These are phyloP conservation scores for Palythoa caribaeorum DNA, from an alignment of 92 coral and sea anemone species.

Conservation along the genomic window DNA sequence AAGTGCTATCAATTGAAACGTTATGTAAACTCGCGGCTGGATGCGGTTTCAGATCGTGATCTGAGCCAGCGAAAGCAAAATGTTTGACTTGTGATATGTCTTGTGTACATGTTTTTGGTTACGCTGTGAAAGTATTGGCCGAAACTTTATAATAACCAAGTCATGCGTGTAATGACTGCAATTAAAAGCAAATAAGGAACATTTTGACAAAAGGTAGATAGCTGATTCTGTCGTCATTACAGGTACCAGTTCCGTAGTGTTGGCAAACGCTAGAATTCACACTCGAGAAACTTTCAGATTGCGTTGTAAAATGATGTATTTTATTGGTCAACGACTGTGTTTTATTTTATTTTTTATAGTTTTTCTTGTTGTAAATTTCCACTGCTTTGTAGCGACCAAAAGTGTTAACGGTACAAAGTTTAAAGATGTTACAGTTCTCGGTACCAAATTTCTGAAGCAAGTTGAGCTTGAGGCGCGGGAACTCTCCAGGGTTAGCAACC, in stretches of 20 bases:
- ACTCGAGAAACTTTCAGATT: not conserved
- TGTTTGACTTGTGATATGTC: too few species aligned
- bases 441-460: conserved; percentile 66
- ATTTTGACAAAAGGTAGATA: not conserved
- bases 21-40: not conserved
- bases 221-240: conserved; percentile 26
- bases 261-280: not conserved
- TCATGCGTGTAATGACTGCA: not conserved
- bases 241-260: conserved; percentile 17
- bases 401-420: conserved; percentile 20
- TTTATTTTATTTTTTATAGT: not conserved
- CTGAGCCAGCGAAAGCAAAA: not conserved
- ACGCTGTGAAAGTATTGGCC: not conserved
- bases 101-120: not conserved
- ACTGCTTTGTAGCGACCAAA: not conserved
- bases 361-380: not conserved
- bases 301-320: conserved; percentile 1
- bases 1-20: not conserved
- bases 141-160: not conserved
- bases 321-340: conserved; percentile 12
- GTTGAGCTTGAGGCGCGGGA: conserved; percentile 72
- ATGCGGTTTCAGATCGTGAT: not conserved
- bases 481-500: conserved; percentile 56
- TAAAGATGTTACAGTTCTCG: conserved; percentile 75
- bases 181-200: conserved; percentile 24